Conservation (phyloP, 2,113 vertebrate genomes). For the Gopherus flavomarginatus region DNA sequence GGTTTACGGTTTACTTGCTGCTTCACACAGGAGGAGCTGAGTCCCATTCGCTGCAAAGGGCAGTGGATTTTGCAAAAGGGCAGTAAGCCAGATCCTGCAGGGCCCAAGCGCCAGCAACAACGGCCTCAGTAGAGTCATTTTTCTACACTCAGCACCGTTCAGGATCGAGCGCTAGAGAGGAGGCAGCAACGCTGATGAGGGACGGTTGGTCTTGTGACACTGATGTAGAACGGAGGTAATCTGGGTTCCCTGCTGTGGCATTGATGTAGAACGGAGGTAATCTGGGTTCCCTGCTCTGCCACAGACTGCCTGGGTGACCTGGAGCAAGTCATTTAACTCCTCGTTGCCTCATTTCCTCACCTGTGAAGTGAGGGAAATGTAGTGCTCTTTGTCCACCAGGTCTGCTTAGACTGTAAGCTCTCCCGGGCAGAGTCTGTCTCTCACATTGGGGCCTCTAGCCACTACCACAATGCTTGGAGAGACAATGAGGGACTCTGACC, state of each 20-base stretch:
- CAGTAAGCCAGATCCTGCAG: background rate
- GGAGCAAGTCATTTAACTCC: background rate
- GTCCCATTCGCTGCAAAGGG: background rate
- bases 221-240: background rate
- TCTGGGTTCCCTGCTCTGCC: background rate
- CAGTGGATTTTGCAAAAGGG: background rate
- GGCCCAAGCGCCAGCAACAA: background rate
- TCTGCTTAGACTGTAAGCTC: background rate
- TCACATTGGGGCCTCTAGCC: too few species aligned
- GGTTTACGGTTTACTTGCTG: fast-evolving
- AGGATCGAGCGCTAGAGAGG: background rate
- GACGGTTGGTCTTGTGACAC: background rate
- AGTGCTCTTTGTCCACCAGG: background rate
- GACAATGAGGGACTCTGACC: background rate
- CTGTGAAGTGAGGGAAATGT: background rate
- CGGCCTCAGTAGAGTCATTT: background rate
- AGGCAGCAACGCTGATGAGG: too few species aligned
- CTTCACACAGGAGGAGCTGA: fast-evolving
- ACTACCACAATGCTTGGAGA: background rate
- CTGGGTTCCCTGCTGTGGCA: background rate
- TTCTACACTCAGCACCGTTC: background rate
- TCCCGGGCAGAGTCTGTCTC: background rate
- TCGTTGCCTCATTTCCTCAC: background rate
- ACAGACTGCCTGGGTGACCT: background rate
- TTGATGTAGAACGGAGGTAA: background rate